Evolutionary conservation across 2,113 vertebrate species (phyloP), one percentile per base, ranked within the genome.

Genomic region (Notothenia rossii): DNA sequence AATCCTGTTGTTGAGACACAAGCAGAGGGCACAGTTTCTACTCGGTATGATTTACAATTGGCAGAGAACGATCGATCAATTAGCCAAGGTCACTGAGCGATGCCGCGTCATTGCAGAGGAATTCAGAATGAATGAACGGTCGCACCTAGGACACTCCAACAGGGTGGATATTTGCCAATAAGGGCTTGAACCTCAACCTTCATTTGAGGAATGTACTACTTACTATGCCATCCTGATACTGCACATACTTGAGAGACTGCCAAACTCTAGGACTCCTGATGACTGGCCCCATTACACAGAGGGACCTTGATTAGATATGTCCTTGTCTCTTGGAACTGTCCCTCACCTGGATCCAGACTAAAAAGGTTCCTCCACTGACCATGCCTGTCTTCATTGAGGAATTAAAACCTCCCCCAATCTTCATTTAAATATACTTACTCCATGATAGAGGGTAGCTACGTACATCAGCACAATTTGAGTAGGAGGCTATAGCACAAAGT

Each of bases 21-120:
- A 5, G 8, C 18, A 51, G 33, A 55, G 36, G 67, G 29, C 46
- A 81, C 4, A 49, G 43, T 48, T 48, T 70, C 29, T 60, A 12
- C 45, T 71, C 10, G 45, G 51, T 65, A 54, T 79, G 66, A 71
- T 83, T 82, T 69, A 79, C 64, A 68, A 75, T 59, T 15, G 18
- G 25, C 53, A 77, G 68, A 29, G 25, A 36, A 53, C 45, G 79
- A 81, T 81, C 49, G 14, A 64, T 68, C 43, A 3, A 22, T 49
- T 81, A 29, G 48, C 22, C 62, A 85, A 79, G 72, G 72, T 66
- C 66, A 58, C 2, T 22, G 46, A 69, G 12, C 46, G 40, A 20
- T 51, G 51, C 53, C 43, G 25, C 65, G 40, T 49, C 43, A 40
- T 2, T 63, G 36, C 14, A 48, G 10, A 45, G 18, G 46, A 75